Conservation (phyloP, 2,797 vertebrate genomes). For the Momotus momota region DNA sequence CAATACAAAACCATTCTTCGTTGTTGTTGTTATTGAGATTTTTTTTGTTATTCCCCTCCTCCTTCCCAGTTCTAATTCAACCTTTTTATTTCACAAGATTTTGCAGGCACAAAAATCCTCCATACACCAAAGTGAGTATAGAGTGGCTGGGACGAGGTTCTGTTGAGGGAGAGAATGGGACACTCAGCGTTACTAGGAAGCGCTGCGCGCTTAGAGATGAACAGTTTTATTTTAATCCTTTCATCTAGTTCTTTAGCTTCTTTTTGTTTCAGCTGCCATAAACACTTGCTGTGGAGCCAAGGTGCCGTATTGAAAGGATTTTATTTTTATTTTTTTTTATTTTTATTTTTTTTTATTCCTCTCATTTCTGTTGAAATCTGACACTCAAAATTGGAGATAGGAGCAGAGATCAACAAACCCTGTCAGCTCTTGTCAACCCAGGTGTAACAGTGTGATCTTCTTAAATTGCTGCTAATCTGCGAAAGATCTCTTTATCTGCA, state of each 20-base stretch:
- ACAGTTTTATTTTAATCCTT: slow-evolving; percentile 67
- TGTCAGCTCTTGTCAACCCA: slow-evolving; percentile 83
- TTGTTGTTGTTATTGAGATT: not conserved
- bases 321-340: not conserved
- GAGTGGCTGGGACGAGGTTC: slow-evolving; percentile 31
- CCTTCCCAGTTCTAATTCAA: slow-evolving; percentile 30
- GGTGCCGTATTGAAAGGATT: slow-evolving; percentile 45
- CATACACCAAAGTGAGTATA: slow-evolving; percentile 16
- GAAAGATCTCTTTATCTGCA: slow-evolving; percentile 77
- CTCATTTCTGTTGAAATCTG: slow-evolving; percentile 77
- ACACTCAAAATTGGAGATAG: slow-evolving; percentile 80
- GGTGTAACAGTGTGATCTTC: slow-evolving; percentile 83
- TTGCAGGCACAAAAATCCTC: slow-evolving; percentile 33
- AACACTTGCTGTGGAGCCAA: slow-evolving; percentile 59
- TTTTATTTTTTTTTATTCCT: slow-evolving; percentile 16
- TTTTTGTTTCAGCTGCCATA: slow-evolving; percentile 62
- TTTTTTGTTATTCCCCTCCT: not conserved
- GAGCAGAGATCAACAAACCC: slow-evolving; percentile 83
- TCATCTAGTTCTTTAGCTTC: slow-evolving; percentile 34
- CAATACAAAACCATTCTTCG: not conserved
- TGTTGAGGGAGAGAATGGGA: slow-evolving; percentile 26
- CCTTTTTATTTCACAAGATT: slow-evolving; percentile 31
- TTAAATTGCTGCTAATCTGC: slow-evolving; percentile 82
- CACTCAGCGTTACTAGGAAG: not conserved
- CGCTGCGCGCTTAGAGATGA: slow-evolving; percentile 33